Evolutionary conservation across 2,888 invertebrate genomes (phyloP), one percentile per base, ranked within the genome.

Genomic region (Copidosoma aretas): DNA sequence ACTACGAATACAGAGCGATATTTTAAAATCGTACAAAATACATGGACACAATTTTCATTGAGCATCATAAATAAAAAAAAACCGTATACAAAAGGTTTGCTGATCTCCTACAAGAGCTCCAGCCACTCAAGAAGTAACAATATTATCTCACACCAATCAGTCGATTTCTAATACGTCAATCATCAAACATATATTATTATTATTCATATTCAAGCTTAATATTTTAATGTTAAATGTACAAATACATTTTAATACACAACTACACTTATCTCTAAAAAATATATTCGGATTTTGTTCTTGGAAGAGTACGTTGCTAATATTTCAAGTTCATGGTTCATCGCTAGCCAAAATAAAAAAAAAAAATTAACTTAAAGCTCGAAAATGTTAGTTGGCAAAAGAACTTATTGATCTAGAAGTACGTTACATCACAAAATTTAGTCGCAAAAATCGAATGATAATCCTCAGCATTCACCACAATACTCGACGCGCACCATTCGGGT

Each of bases 41-140:
- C 51, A 43, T 63, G 60, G 57, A 69, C 57, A 61, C 59, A 65
- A 62, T 66, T 41, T 49, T 25, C 22, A 57, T 49, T 56, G 12
- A 39, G 19, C 51, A 56, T 58, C 60, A 46, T 8, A 51, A 58
- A 24, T 41, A 70, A 49, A 19, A 60, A 32, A 3, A 63, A 51
- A 54, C 41, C 19, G 10, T 62, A 41, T 41, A 41, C 21, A 8
- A 52, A 22, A 49, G n/a, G 32, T 46, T 67, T 67, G 32, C 1
- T 25, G 56, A n/a, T n/a, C 52, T 58, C 39, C 43, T 59, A 12
- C 60, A 56, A 56, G 15, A 52, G 39, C 15, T 51, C 46, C 70
- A 57, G 24, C 17, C 67, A 63, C 43, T 60, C 70, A 60, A 64
- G 64, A 61, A 57, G 14, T 64, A 70, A 70, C 70, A 61, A 61